A percentile compares a stretch with the other conserved stretches of the same genome.
phyloP scores from a whole-genome alignment of 64 coral and sea anemone species.

The Anthopleura sola region DNA sequence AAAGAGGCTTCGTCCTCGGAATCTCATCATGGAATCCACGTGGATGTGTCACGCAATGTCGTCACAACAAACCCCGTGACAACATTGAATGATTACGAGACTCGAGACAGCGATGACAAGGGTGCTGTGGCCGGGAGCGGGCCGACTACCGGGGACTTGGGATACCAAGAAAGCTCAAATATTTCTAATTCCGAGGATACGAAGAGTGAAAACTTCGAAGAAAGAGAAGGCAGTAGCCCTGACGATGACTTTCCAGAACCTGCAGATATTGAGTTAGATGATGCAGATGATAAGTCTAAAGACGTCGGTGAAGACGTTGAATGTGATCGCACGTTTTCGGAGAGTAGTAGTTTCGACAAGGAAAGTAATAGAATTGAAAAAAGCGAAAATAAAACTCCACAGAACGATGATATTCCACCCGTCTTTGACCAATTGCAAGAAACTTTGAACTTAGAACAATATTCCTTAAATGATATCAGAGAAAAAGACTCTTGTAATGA shows the following conservation, averaged over 20 bases:
- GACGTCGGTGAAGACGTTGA: too few relatives aligned
- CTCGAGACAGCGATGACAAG: constrained; percentile 39
- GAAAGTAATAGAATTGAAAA: neutral
- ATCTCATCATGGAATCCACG: constrained; percentile 73
- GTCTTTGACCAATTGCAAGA: neutral
- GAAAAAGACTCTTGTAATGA: neutral
- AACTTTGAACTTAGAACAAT: neutral
- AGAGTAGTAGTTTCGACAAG: constrained; percentile 1
- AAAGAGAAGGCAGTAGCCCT: neutral
- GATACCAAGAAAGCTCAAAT: neutral
- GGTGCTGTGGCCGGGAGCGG: neutral
- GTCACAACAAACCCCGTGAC: constrained; percentile 21
- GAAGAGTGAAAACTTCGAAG: constrained; percentile 15
- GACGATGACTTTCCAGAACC: neutral
- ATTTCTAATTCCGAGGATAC: constrained; percentile 38
- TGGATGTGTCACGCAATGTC: constrained; percentile 33
- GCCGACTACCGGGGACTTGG: neutral
- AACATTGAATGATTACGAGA: constrained; percentile 29
- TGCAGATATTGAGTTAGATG: constrained; percentile 34
- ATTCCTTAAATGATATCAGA: neutral
- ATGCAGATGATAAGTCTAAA: neutral
- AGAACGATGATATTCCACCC: neutral
- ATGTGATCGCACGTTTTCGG: neutral
- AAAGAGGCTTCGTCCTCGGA: constrained; percentile 48
- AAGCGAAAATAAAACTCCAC: neutral